A percentile compares a stretch with the other conserved stretches of the same genome.
Conservation (phyloP, 2,888 invertebrate genomes). For the Metacarcinus magister region DNA sequence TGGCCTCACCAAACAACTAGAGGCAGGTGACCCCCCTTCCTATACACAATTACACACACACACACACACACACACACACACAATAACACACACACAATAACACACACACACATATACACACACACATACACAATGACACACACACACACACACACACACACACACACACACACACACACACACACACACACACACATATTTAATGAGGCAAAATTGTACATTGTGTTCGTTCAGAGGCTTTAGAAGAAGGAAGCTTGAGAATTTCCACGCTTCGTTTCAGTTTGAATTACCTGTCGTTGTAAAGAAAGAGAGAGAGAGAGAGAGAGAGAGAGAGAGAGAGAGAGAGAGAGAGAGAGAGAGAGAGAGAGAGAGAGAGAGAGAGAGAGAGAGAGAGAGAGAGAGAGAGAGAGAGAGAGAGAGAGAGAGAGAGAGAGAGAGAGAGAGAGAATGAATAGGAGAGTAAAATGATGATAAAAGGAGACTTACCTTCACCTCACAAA, state of each 20-base stretch:
- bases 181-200: background rate
- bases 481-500: background rate
- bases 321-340: background rate
- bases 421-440: constrained; percentile 45
- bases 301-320: background rate
- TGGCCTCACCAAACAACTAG: background rate
- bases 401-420: constrained; percentile 11
- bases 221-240: background rate
- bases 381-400: constrained; percentile 1
- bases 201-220: background rate
- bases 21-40: background rate
- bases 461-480: background rate
- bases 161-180: background rate
- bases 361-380: constrained; percentile 26
- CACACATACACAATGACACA: constrained; percentile 5
- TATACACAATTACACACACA: background rate
- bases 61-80: constrained; percentile 4
- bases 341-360: constrained; percentile 31
- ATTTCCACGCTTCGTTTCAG: background rate
- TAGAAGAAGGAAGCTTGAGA: background rate
- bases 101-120: background rate
- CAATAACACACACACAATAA: background rate
- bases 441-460: background rate
- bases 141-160: background rate
- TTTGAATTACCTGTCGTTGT: background rate